Evolutionary conservation across 2,797 vertebrate genomes (phyloP).

Genomic region (Rhinichthys osculus): DNA sequence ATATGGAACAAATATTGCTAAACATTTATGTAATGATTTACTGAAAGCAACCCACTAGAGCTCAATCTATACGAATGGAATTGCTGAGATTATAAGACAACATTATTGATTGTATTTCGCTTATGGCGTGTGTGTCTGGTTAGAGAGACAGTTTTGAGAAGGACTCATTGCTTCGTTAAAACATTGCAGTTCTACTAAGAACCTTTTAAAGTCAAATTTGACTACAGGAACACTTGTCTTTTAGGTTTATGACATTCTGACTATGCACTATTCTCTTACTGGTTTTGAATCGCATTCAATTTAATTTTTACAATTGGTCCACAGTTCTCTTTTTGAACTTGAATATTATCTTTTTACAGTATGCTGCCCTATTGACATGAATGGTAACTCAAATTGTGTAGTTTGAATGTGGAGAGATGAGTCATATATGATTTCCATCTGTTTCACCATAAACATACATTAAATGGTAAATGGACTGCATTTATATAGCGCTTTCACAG

Average conservation of each 20-base stretch:
- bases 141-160: conserved; percentile 19
- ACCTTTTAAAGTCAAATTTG: not conserved
- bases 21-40: conserved; percentile 47
- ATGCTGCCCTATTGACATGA: not conserved
- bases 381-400: not conserved
- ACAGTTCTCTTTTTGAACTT: not conserved
- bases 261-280: not conserved
- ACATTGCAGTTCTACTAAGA: conserved; percentile 11
- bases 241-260: not conserved
- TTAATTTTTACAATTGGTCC: not conserved
- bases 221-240: not conserved
- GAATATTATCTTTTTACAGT: not conserved
- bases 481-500: no score
- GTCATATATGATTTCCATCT: not conserved
- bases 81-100: conserved; percentile 36
- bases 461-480: no score
- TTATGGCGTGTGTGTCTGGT: conserved; percentile 22
- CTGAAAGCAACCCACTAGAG: conserved; percentile 41
- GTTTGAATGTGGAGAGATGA: not conserved
- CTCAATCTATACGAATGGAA: conserved; percentile 30
- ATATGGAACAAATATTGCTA: conserved; percentile 34
- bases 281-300: not conserved
- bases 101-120: conserved; percentile 42
- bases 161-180: conserved; percentile 8
- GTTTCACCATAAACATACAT: not conserved